Evolutionary conservation across 1,140 invertebrate genomes (phyloP), one percentile per base, ranked within the genome.

Genomic region (Drosophila ironensis): DNA sequence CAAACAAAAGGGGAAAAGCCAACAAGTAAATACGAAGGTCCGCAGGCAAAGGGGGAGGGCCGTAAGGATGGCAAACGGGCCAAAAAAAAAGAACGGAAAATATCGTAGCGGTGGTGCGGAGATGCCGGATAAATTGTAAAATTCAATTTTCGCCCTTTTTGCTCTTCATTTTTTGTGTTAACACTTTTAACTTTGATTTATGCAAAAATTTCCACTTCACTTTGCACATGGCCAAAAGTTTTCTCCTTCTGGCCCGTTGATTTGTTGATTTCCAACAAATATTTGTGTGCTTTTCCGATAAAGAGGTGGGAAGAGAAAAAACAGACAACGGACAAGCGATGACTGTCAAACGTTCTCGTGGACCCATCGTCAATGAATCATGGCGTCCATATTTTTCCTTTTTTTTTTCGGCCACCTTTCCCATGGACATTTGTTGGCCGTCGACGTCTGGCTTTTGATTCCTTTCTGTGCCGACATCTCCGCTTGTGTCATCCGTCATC

Each of bases 131-230:
- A 82, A 77, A 77, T 69, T 72, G 61, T 78, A 53, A 86, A 84
- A 84, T 84, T 84, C 64, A 84, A 84, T 84, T 82, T 82, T 76
- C 57, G 59, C 44, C 73, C 63, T 73, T 84, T 63, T 14, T 33
- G 2, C 11, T 20, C 6, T 2, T 33, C 20, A 64, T 72, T 82
- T 76, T 84, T 71, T 78, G 14, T 37, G 59, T 63, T 63, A 63
- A 86, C 78, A 74, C 70, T 84, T 84, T 82, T 86, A 84, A 78
- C 78, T 74, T 80, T 84, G 78, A 84, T 78, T 84, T 84, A 84
- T 84, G 73, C 78, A 80, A 63, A 86, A 84, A 86, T 86, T 86
- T 84, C 51, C 73, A 80, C 74, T 84, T 84, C 78, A 82, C 69
- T 84, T 82, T 73, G 63, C 72, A 81, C 72, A 53, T 52, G 38